Base-by-base conservation (phyloP, 2,797 vertebrate species). In the Peromyscus attwateri region DNA sequence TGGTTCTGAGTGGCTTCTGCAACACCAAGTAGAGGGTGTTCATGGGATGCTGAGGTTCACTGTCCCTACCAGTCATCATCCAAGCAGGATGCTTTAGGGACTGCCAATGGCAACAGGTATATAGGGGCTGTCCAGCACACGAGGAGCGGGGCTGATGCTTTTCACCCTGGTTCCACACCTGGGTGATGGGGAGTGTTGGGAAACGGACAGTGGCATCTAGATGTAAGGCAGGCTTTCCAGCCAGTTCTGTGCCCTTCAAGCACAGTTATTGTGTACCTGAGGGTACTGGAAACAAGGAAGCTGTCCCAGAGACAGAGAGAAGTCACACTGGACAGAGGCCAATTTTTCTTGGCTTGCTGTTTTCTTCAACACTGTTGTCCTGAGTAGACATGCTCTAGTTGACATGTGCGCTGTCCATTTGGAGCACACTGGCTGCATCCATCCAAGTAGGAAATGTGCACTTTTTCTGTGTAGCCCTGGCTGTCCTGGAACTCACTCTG, bases 151-250 rank as follows among this genome's bases (percentile, higher is more conserved):
- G 60, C n/a, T 19, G 6, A 49, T 0, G 37, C 57, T 80, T 75
- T 57, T 83, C 19, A 7, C 10, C 31, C 14, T 68, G 37, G 82
- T 87, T 25, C 27, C 4, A 34, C 2, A 40, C 21, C 5, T 25
- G 66, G 73, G 21, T 49, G 82, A 6, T 37, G 37, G 55, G 46
- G 55, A 16, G 4, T 21, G 34, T 68, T 37, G 40, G 49, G 52
- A 77, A 73, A 43, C 34, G 14, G 40, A 89, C 76, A 17, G 64
- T 34, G 49, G 70, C 5, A 0, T 25, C 55, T 52, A 68, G 27
- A 80, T 49, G 23, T 68, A 57, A 81, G 93, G 55, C 66, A 94
- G 43, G 40, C 73, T 95, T 95, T 75, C 94, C 77, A 70, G 73
- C n/a, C 1, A 49, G 16, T 81, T 92, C 77, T 89, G 40, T 92